Conservation (phyloP, 2,888 invertebrate genomes). For the Macaria notata region DNA sequence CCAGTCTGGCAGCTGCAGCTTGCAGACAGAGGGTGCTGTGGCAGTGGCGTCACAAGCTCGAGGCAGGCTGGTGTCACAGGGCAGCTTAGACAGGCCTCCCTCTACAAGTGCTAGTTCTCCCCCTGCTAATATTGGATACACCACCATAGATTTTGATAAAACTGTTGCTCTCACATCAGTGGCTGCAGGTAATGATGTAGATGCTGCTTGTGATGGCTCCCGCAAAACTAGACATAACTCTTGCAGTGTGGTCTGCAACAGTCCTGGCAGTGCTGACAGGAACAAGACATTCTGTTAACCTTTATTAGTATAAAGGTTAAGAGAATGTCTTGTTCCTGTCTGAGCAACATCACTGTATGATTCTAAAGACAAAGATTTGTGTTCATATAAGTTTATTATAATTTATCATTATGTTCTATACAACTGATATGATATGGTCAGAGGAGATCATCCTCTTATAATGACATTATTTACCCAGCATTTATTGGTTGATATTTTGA, state of each 20-base stretch:
- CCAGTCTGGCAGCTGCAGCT: constrained; percentile 53
- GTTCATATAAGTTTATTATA: no score
- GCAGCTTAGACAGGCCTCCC: constrained; percentile 57
- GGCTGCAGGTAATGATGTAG: constrained; percentile 85
- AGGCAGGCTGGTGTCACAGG: constrained; percentile 60
- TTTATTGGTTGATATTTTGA: no score
- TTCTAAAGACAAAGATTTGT: no score
- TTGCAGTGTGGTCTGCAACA: constrained; percentile 81
- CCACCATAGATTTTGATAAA: constrained; percentile 96
- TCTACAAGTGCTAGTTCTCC: constrained; percentile 77
- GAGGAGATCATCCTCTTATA: no score
- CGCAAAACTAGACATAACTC: constrained; percentile 93
- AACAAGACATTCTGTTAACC: constrained; percentile 34
- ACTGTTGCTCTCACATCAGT: constrained; percentile 94
- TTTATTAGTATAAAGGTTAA: no score
- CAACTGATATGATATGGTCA: no score
- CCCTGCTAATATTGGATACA: constrained; percentile 86
- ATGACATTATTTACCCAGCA: no score
- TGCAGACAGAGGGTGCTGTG: constrained; percentile 59
- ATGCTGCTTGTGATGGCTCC: constrained; percentile 83
- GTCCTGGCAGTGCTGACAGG: constrained; percentile 61
- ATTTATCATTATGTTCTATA: no score
- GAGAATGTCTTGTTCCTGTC: constrained; percentile 49
- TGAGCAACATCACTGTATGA: constrained; percentile 19
- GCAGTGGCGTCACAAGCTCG: constrained; percentile 57